Conservation (phyloP, 2,888 invertebrate species). For the Teleiodes luculella region DNA sequence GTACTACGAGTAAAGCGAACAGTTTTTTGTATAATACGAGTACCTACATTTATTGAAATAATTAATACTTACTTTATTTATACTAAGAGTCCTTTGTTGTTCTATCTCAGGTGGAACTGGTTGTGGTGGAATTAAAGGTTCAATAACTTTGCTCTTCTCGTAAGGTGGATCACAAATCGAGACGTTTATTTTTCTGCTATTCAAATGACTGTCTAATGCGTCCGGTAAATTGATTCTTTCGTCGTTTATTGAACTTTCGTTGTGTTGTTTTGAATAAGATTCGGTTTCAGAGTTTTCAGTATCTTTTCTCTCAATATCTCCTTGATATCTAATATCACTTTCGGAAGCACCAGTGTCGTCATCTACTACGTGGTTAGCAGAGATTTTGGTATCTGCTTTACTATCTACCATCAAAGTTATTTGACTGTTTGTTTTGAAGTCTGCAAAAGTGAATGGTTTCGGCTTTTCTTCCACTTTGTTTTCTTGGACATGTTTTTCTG, state of each 20-base stretch:
- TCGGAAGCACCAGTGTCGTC: constrained; percentile 23
- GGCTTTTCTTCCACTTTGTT: constrained; percentile 40
- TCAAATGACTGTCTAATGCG: constrained; percentile 44
- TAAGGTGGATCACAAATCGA: constrained; percentile 60
- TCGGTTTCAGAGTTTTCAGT: not conserved
- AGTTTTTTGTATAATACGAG: not conserved
- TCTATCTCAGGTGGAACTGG: constrained; percentile 90
- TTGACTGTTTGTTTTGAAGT: constrained; percentile 70
- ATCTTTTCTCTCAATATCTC: constrained; percentile 19
- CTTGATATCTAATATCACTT: constrained; percentile 18
- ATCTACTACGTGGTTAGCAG: constrained; percentile 21
- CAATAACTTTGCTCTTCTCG: constrained; percentile 55
- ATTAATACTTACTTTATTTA: constrained; percentile 82
- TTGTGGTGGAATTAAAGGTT: constrained; percentile 80
- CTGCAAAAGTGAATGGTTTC: constrained; percentile 77
- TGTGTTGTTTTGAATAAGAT: constrained; percentile 20
- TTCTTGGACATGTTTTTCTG: not conserved
- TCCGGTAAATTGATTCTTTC: constrained; percentile 51
- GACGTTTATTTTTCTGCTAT: constrained; percentile 60
- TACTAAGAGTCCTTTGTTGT: constrained; percentile 88
- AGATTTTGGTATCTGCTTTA: constrained; percentile 25
- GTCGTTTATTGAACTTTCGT: constrained; percentile 44
- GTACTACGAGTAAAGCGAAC: not conserved
- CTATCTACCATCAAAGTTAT: constrained; percentile 34
- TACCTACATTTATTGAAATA: too few relatives aligned